These are phyloP conservation scores for Orestias chungarensis DNA, from an alignment of 2,797 vertebrate genomes.

Conservation along the genomic window DNA sequence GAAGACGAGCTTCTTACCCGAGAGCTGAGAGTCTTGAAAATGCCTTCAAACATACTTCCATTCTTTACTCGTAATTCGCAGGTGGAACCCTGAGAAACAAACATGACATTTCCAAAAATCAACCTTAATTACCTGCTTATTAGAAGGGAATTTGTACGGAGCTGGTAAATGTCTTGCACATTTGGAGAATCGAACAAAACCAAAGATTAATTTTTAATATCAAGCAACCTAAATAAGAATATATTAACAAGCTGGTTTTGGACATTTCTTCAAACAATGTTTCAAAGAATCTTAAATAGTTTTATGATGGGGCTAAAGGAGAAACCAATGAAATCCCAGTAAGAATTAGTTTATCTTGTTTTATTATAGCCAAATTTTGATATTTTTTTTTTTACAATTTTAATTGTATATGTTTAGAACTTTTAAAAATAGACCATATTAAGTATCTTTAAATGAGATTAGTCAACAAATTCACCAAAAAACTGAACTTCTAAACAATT, in stretches of 20 bases:
- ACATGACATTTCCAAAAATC: not conserved
- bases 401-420: too few relatives aligned
- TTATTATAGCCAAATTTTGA: not conserved
- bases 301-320: not conserved
- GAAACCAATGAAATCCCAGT: not conserved
- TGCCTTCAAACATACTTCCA: slow-evolving; percentile 87
- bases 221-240: not conserved
- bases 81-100: slow-evolving; percentile 85
- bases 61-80: slow-evolving; percentile 93
- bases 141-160: not conserved
- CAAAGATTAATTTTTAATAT: not conserved
- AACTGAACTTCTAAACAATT: too few relatives aligned
- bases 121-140: not conserved
- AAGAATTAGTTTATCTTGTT: not conserved
- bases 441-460: too few relatives aligned
- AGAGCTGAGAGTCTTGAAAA: slow-evolving; percentile 93
- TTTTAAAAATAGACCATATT: too few relatives aligned
- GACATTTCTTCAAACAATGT: too few relatives aligned
- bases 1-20: slow-evolving; percentile 78
- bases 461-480: too few relatives aligned
- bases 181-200: not conserved
- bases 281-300: too few relatives aligned
- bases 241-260: not conserved
- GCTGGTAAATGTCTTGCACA: not conserved
- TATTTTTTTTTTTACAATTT: too few relatives aligned